These are phyloP conservation scores for Drosophila melanogaster DNA, from an alignment of 1,140 invertebrate species.

Conservation along the genomic window DNA sequence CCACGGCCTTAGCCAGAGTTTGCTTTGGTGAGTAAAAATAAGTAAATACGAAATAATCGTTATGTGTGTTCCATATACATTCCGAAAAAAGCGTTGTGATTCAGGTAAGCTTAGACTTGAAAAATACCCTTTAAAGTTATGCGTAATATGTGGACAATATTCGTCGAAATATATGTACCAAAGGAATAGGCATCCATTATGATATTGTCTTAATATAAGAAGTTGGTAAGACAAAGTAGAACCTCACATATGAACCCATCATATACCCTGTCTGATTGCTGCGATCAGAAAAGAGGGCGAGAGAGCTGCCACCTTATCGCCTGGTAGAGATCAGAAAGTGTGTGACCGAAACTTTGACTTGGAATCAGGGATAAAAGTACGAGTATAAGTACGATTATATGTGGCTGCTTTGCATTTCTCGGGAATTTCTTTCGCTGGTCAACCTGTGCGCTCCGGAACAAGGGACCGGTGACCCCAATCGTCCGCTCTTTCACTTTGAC, in stretches of 20 bases:
- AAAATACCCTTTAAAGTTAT: constrained; percentile 2
- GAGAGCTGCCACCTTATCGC: constrained; percentile 59
- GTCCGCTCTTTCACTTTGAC: constrained; percentile 76
- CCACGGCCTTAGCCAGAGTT: constrained; percentile 28
- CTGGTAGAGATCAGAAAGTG: constrained; percentile 71
- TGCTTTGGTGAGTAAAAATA: constrained; percentile 62
- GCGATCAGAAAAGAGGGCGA: constrained; percentile 28
- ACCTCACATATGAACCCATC: not conserved
- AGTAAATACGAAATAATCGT: constrained; percentile 83
- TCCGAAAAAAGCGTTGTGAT: not conserved
- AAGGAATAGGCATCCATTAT: too few relatives aligned
- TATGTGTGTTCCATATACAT: constrained; percentile 74
- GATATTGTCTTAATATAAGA: too few relatives aligned
- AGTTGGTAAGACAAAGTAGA: too few relatives aligned
- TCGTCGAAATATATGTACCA: too few relatives aligned
- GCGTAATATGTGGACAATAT: too few relatives aligned
- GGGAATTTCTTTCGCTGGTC: constrained; percentile 56
- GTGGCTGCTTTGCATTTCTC: constrained; percentile 68
- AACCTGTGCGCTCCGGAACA: constrained; percentile 60
- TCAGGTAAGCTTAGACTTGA: too few relatives aligned
- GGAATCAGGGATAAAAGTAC: not conserved
- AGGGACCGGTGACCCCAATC: constrained; percentile 42
- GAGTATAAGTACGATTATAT: constrained; percentile 1
- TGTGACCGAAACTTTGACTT: constrained; percentile 49
- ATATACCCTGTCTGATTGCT: not conserved